Evolutionary conservation across 2,888 invertebrate species (phyloP).

Genomic region (Mythimna lalbum): DNA sequence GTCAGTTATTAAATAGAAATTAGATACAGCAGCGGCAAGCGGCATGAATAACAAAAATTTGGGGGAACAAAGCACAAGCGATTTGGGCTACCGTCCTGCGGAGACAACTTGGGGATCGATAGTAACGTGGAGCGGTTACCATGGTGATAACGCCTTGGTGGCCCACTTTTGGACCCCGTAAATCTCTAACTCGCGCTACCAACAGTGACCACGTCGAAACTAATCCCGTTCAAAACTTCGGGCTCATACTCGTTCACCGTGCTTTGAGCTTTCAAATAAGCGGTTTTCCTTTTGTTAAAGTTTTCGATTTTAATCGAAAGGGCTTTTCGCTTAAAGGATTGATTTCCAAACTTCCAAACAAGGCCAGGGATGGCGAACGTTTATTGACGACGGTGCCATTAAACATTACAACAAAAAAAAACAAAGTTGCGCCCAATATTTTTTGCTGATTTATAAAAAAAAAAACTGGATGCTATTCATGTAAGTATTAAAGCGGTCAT

Average conservation of each 20-base stretch:
- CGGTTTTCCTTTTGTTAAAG: background rate
- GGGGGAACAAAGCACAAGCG: slow-evolving; percentile 39
- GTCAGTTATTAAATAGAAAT: too few relatives aligned
- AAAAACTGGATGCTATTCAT: too few relatives aligned
- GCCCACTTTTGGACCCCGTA: slow-evolving; percentile 56
- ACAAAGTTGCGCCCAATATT: too few relatives aligned
- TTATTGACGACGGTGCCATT: too few relatives aligned
- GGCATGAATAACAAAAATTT: slow-evolving; percentile 17
- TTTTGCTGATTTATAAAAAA: too few relatives aligned
- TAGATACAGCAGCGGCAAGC: background rate
- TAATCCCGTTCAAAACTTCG: slow-evolving; percentile 13
- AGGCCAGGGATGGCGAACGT: too few relatives aligned
- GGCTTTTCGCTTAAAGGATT: background rate
- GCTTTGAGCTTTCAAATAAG: slow-evolving; percentile 10
- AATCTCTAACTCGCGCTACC: slow-evolving; percentile 34
- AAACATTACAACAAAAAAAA: too few relatives aligned
- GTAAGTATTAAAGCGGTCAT: too few relatives aligned
- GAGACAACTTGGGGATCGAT: slow-evolving; percentile 62
- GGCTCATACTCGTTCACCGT: background rate
- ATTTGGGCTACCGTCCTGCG: slow-evolving; percentile 45
- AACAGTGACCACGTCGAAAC: slow-evolving; percentile 21
- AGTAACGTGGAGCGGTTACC: slow-evolving; percentile 57
- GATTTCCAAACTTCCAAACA: too few relatives aligned
- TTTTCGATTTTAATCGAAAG: background rate
- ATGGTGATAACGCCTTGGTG: slow-evolving; percentile 62